Evolutionary conservation across 2,797 vertebrate genomes (phyloP), one percentile per base, ranked within the genome.

Genomic region (Dicrostonyx torquatus): DNA sequence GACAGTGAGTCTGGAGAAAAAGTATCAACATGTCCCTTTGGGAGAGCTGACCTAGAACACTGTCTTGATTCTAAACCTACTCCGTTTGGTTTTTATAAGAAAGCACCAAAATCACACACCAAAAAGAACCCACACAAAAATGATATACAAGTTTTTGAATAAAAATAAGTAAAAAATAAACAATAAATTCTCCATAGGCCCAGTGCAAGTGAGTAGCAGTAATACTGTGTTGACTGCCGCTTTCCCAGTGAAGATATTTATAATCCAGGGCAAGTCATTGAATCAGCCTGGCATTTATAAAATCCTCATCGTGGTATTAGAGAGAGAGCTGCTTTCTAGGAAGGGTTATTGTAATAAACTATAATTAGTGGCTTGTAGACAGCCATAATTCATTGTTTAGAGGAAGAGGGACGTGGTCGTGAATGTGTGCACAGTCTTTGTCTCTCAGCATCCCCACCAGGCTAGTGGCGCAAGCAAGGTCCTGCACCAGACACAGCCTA

Each of bases 201-300:
- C 92, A 92, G 96, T 97, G 93, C 97, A 97, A 84, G 95, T 97
- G 96, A 90, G 89, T 92, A 96, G 97, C 95, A 97, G 82, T 98
- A 97, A 97, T 97, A 88, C 95, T 95, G 80, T 95, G 92, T 97
- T 98, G 89, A 96, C 91, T 89, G 97, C 94, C 80, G 90, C 79
- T 43, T 87, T 98, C 96, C 93, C 82, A 88, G 79, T 84, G 50
- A 40, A 97, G 96, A 94, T 97, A 97, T 97, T 97, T 97, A 96
- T 96, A 98, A 97, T 97, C 86, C 91, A 80, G 60, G 85, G 93
- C 93, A 95, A 96, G 97, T 94, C 95, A 92, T 94, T 92, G 77
- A 93, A 40, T 79, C 91, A 68, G n/a, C 76, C 93, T 94, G 80
- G 96, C 96, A 90, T 97, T 96, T 97, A 87, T 94, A 53, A 93